Percentiles rank a stretch among this genome's conserved stretches.
phyloP scores from a whole-genome alignment of 2,797 vertebrate species.

The Scolopax bukidnonensis region DNA sequence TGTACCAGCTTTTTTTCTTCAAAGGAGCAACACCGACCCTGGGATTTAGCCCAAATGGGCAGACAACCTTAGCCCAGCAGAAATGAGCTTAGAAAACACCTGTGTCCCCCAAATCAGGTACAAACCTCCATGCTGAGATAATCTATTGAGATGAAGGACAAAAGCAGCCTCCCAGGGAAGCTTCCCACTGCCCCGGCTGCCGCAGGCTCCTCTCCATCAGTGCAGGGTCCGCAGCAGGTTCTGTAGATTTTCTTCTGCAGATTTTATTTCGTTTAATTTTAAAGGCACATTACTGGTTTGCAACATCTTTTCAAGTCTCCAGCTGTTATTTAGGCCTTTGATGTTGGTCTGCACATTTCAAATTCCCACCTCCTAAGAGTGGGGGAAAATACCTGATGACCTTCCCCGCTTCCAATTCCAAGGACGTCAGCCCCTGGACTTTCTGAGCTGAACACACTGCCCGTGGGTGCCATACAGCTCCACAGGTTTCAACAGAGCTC shows the following conservation, averaged over 20 bases:
- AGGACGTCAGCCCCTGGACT: neutral
- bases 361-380: neutral
- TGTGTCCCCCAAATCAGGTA: neutral
- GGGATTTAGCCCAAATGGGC: neutral
- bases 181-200: neutral
- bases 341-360: neutral
- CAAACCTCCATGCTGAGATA: neutral
- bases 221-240: rapidly evolving
- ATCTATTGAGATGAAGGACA: neutral
- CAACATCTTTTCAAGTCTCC: neutral
- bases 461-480: rapidly evolving
- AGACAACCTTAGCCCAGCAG: neutral
- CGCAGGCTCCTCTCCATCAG: neutral
- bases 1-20: neutral
- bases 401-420: neutral
- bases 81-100: neutral
- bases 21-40: neutral
- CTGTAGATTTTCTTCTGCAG: neutral
- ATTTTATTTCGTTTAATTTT: neutral
- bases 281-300: neutral
- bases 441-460: rapidly evolving
- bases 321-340: neutral
- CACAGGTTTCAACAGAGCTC: neutral
- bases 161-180: neutral
- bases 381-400: rapidly evolving